Conservation (phyloP, 2,888 invertebrate genomes). For the Crepidodera aurea region DNA sequence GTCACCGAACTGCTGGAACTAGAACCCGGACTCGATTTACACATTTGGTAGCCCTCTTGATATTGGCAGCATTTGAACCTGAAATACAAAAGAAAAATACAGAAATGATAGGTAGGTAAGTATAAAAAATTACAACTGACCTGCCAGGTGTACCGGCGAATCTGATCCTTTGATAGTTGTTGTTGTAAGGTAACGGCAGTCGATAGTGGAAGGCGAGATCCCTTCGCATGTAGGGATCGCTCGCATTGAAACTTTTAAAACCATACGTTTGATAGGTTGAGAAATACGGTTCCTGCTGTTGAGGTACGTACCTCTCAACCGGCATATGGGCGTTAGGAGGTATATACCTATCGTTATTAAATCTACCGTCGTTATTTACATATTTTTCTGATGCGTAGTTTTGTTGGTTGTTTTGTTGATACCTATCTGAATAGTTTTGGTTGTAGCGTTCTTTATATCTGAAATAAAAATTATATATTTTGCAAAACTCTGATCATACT, state of each 20-base stretch:
- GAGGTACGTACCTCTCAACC: constrained; percentile 75
- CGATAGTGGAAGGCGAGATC: constrained; percentile 68
- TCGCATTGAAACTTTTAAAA: constrained; percentile 52
- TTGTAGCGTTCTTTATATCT: constrained; percentile 41
- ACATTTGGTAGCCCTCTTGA: constrained; percentile 56
- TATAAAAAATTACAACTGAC: background rate
- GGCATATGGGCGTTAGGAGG: constrained; percentile 76
- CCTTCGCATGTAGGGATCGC: constrained; percentile 68
- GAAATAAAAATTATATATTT: constrained; percentile 15
- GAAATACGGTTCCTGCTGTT: constrained; percentile 67
- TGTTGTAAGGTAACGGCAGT: constrained; percentile 62
- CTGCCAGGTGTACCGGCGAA: constrained; percentile 53
- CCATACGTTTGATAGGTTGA: constrained; percentile 57
- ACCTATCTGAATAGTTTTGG: constrained; percentile 33
- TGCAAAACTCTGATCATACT: too few species aligned
- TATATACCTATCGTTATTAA: constrained; percentile 65
- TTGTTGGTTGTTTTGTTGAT: constrained; percentile 39
- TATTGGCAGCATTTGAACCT: constrained; percentile 59
- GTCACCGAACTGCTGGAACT: constrained; percentile 62
- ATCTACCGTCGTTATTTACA: constrained; percentile 48
- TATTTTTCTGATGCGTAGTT: constrained; percentile 37
- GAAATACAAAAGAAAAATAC: background rate
- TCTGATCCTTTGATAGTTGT: constrained; percentile 58
- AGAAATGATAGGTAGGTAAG: too few species aligned
- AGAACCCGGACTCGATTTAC: constrained; percentile 63